A percentile compares a stretch with the other conserved stretches of the same genome.
phyloP scores from a whole-genome alignment of 2,888 invertebrate genomes.

The Pandemis cinnamomeana region DNA sequence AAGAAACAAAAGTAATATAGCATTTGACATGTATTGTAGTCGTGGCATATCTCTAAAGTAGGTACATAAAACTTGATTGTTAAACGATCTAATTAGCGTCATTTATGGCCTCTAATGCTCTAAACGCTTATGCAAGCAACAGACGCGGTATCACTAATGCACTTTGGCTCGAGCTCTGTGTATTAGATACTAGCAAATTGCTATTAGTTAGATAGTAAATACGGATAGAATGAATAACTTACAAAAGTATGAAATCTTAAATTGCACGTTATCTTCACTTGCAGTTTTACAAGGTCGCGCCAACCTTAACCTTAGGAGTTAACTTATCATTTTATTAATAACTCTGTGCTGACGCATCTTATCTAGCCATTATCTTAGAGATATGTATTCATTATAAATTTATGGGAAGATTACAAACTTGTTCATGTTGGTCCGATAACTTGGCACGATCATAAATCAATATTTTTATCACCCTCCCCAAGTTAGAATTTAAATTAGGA shows the following conservation, averaged over 20 bases:
- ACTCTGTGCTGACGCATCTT: constrained; percentile 2
- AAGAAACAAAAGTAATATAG: constrained; percentile 8
- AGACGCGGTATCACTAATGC: background rate
- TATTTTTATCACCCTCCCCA: background rate
- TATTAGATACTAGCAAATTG: background rate
- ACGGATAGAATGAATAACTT: background rate
- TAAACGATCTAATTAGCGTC: background rate
- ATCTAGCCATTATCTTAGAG: constrained; percentile 9
- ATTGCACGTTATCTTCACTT: no score
- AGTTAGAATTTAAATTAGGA: background rate
- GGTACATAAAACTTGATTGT: background rate
- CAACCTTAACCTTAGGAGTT: constrained; percentile 31
- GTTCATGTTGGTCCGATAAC: background rate
- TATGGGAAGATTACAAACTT: constrained; percentile 7
- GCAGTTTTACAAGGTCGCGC: constrained; percentile 21
- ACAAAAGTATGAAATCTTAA: no score
- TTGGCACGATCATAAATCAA: background rate
- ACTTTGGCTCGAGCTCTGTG: background rate
- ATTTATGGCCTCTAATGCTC: background rate
- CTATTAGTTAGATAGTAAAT: background rate
- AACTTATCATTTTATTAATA: constrained; percentile 24
- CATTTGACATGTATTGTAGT: background rate
- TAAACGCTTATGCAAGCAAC: background rate
- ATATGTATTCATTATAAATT: background rate
- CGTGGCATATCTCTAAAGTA: background rate